Base-by-base conservation (phyloP, 2,797 vertebrate species). In the Anomalospiza imberbis region DNA sequence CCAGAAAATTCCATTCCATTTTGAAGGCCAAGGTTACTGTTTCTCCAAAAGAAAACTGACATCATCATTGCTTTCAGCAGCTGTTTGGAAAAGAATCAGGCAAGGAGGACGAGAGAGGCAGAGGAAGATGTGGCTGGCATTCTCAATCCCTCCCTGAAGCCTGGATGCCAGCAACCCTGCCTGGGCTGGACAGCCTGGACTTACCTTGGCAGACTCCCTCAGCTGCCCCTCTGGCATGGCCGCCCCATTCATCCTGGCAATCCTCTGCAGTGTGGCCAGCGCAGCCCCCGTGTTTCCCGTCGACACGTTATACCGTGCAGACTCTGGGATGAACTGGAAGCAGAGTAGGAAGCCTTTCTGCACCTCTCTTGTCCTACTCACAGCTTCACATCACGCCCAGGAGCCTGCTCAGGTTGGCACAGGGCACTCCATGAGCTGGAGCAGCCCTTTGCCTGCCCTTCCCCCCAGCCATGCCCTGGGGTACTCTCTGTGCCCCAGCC, bases 241-340 rank as follows among this genome's bases (percentile, higher is more conserved):
- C 0, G 95, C 90, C 18, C 95, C 17, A 45, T 99, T 99, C 95
- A 98, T 98, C 47, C 57, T 96, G 73, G 99, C 98, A 4, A 99
- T 99, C 63, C 89, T 67, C 44, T 96, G 72, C 88, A 99, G 97
- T 0, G 99, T 99, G 29, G 97, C 77, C 50, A 98, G 26, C 0
- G 99, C 99, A 1, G 97, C 98, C 2, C 81, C 74, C 0, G 95
- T 13, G 25, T 99, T 99, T 55, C 99, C 99, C 0, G 91, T 98
- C 6, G 99, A 99, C 55, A 99, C 97, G 4, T 99, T 98, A 96
- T 98, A 99, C 22, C 99, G 98, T 1, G 98, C 99, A 0, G 99
- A 99, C 95, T 99, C 99, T 0, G 99, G 99, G 83, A 99, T 98
- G 34, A 98, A 98, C 99, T 99, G 95, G n/a, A 89, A 93, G 83